A percentile compares a stretch with the other conserved stretches of the same genome.
phyloP scores from a whole-genome alignment of 1,140 invertebrate genomes.

The Bicyclus anynana region DNA sequence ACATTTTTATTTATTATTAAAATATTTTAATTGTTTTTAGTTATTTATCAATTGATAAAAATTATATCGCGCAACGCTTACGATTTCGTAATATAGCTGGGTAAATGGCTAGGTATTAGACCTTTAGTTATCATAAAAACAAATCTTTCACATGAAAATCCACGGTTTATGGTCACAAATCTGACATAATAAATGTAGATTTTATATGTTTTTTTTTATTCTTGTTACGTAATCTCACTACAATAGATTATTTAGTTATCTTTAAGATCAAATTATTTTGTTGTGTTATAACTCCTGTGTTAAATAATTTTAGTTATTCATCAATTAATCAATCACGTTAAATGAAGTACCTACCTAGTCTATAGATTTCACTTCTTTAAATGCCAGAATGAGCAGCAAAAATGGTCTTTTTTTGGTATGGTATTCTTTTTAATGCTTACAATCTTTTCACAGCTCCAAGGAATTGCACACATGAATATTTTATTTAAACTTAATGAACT shows the following conservation, averaged over 20 bases:
- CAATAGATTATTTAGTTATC: not conserved
- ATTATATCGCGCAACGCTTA: not conserved
- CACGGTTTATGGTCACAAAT: not conserved
- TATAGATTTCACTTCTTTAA: too few species aligned
- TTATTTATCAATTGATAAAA: slow-evolving; percentile 7
- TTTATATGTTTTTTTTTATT: not conserved
- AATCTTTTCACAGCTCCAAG: too few species aligned
- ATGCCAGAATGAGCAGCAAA: too few species aligned
- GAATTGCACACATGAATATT: too few species aligned
- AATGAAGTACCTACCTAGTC: too few species aligned
- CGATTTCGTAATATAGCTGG: not conserved
- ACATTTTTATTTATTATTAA: not conserved
- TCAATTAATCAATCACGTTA: too few species aligned
- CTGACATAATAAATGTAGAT: not conserved
- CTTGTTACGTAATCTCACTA: not conserved
- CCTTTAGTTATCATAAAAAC: not conserved
- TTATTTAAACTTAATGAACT: too few species aligned
- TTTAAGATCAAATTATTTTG: too few species aligned
- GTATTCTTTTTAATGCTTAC: too few species aligned
- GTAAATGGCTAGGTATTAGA: not conserved
- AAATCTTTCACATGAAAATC: slow-evolving; percentile 2
- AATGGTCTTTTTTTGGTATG: too few species aligned
- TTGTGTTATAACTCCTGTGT: too few species aligned
- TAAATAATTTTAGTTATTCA: too few species aligned
- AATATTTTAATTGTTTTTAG: not conserved